Evolutionary conservation across 2,888 invertebrate species (phyloP), one percentile per base, ranked within the genome.

Genomic region (Hypercompe scribonia): DNA sequence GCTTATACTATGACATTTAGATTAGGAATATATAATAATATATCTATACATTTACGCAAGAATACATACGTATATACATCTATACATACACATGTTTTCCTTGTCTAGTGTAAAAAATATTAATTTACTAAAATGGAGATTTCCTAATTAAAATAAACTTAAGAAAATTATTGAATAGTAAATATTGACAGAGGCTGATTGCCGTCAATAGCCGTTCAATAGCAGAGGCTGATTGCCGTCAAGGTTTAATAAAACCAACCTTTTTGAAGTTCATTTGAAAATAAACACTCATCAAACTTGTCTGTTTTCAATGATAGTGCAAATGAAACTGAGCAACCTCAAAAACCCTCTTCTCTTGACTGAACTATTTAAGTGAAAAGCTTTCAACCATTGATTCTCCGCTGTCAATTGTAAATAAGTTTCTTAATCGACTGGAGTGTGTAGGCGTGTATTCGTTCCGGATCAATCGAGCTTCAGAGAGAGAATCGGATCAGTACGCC

Each of bases 401-500:
- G 61, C 24, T 54, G 61, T 28, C 36, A 63, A 33, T 63, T 42
- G 34, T 34, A 64, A 63, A 61, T 70, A 66, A 69, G 61, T 75
- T 73, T 68, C 79, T 75, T 74, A 79, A 81, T 74, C 46, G 72
- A 70, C 74, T 70, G 71, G 18, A 76, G 70, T 73, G 74, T 74
- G 74, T 79, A 71, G 76, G 71, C 64, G 74, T 71, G 78, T 79
- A 73, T 74, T 71, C 79, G 77, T 83, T 80, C 83, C 80, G 80
- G 73, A 77, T 72, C 74, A 78, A 76, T 74, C 46, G 34, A 77
- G 82, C 84, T 82, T 80, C 83, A 71, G 46, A 79, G 84, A 81
- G 87, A 83, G 88, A 89, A 89, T 86, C 84, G 85, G 73, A 83
- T 85, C 85, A 84, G 79, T 76, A 79, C 64, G 76, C 36, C 81